Base-by-base conservation (phyloP, 2,888 invertebrate species). In the Chymomyza caudatula region DNA sequence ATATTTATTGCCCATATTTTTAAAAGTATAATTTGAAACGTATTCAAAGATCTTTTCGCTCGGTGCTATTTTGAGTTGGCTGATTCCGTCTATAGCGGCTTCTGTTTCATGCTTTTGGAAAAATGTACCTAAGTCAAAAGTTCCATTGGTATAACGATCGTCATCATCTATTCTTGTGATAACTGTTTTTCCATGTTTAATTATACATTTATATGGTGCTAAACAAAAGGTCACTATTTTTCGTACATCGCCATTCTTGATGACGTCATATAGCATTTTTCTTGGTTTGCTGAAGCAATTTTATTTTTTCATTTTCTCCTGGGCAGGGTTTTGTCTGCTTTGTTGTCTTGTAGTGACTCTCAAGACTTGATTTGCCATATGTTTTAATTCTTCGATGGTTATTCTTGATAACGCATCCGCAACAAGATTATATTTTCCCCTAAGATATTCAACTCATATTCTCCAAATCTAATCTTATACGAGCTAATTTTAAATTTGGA, bases 91-190 rank as follows among this genome's bases (percentile, higher is more conserved):
- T 57, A 63, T 52, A 57, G 52, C 52, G 52, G 63, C 58, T 44
- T 63, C 52, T 63, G 11, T 51, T 64, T 63, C 57, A 29, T 52
- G 63, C 63, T 43, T 63, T 51, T 42, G 47, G 29, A 59, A 64
- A 11, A 59, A 54, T 23, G 37, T 43, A 53, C 25, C 51, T 64
- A 59, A 54, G 53, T 59, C 63, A 8, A 64, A 2, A 54, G 15
- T 58, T 64, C 59, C 64, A 59, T 64, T 59, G 44, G 55, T 54
- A 54, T 59, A 54, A n/a, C 58, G 37, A 62, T 65, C 56, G 22
- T 29, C 20, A 57, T 62, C 25, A 15, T 61, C 42, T 42, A 62
- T 54, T 66, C 66, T 44, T 62, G 57, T 47, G 47, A 51, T 44
- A 22, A 58, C n/a, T 57, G 53, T 57, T 23, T 44, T 56, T 20